phyloP scores from a whole-genome alignment of 2,888 invertebrate genomes.

The Macrophya alboannulata region DNA sequence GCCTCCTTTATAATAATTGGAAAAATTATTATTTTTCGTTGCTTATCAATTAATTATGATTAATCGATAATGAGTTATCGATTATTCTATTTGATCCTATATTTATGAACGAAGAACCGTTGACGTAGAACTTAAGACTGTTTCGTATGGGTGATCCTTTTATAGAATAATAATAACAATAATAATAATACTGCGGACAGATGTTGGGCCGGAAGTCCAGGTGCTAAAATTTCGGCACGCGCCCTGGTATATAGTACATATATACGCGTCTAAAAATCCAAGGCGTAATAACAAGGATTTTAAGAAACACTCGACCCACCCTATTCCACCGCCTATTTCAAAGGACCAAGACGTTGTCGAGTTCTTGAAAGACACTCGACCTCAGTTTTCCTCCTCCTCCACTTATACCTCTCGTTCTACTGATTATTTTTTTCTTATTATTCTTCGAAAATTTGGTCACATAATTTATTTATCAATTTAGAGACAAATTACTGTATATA shows the following conservation, averaged over 20 bases:
- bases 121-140: not conserved
- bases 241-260: not conserved
- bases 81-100: too few species aligned
- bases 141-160: not conserved
- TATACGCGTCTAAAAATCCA: constrained; percentile 17
- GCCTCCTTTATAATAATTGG: not conserved
- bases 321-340: constrained; percentile 8
- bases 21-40: not conserved
- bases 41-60: not conserved
- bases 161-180: too few species aligned
- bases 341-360: not conserved
- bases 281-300: constrained; percentile 39
- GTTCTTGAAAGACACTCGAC: not conserved
- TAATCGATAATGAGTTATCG: not conserved
- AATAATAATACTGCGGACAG: constrained; percentile 15
- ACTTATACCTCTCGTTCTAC: not conserved
- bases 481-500: too few species aligned
- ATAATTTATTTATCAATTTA: too few species aligned
- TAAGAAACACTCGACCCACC: constrained; percentile 33
- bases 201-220: constrained; percentile 51
- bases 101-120: not conserved
- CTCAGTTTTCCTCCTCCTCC: not conserved
- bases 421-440: not conserved
- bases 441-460: too few species aligned
- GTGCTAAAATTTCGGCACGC: constrained; percentile 54